Evolutionary conservation across 2,113 vertebrate species (phyloP).

Genomic region (Microtus ochrogaster): DNA sequence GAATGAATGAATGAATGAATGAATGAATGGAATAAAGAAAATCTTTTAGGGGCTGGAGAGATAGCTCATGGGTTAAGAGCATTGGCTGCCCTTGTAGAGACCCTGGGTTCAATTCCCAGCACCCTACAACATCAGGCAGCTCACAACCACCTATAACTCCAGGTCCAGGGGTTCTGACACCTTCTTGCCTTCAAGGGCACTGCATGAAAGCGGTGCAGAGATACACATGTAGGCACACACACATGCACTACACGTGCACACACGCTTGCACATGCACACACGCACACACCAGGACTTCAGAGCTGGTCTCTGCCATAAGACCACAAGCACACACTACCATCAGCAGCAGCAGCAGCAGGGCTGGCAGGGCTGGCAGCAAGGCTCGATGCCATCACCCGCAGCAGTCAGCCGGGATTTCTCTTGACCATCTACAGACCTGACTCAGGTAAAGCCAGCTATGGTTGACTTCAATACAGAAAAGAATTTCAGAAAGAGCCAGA

Average conservation of each 20-base stretch:
- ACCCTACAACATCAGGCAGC: neutral
- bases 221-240: neutral
- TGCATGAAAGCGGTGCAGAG: neutral
- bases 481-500: neutral
- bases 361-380: neutral
- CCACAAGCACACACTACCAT: neutral
- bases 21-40: neutral
- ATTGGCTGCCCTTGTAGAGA: neutral
- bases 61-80: neutral
- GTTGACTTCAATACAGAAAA: neutral
- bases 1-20: no score
- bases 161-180: neutral
- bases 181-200: neutral
- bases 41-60: neutral
- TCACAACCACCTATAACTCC: neutral
- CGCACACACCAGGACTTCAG: neutral
- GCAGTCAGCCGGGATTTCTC: no score
- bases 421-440: neutral
- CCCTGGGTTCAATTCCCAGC: neutral
- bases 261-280: neutral
- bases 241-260: neutral
- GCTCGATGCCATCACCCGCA: neutral
- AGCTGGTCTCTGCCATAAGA: neutral
- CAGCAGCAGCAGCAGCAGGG: rapidly evolving
- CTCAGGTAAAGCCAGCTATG: neutral